phyloP scores from a whole-genome alignment of 2,797 vertebrate species.

The Toxotes lorentzi region DNA sequence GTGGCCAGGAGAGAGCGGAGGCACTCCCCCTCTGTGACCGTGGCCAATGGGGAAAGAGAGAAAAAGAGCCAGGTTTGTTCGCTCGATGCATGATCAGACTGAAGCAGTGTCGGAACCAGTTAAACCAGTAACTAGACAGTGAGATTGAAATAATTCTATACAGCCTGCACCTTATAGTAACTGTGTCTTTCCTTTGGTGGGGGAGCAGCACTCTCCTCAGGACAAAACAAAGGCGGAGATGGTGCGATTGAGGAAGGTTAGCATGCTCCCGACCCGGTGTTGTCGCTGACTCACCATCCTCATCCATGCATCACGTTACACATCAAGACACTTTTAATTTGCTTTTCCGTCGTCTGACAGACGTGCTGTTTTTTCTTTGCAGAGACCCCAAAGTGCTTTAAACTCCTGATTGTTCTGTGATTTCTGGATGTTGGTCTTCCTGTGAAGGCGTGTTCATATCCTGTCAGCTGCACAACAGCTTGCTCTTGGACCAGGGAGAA shows the following conservation, averaged over 20 bases:
- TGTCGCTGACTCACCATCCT: conserved; percentile 33
- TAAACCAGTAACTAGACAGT: neutral
- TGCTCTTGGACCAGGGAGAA: neutral
- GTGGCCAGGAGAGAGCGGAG: conserved; percentile 87
- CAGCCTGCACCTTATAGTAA: conserved; percentile 9
- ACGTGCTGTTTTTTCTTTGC: neutral
- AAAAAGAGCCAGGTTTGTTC: conserved; percentile 93
- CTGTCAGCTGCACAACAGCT: conserved; percentile 27
- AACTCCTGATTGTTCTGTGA: conserved; percentile 27
- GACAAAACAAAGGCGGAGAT: conserved; percentile 88
- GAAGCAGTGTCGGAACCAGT: neutral
- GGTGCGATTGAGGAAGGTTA: conserved; percentile 98
- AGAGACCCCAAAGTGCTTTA: conserved; percentile 74
- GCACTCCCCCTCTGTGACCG: conserved; percentile 85
- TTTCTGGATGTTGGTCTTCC: conserved; percentile 44
- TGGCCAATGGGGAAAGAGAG: conserved; percentile 86
- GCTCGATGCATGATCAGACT: conserved; percentile 47
- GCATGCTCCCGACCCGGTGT: conserved; percentile 53
- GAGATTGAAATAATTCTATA: neutral
- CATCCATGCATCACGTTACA: conserved; percentile 51
- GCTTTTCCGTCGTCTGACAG: conserved; percentile 5
- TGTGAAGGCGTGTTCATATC: conserved; percentile 28
- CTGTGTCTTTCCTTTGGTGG: conserved; percentile 69
- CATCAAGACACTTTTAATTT: conserved; percentile 15
- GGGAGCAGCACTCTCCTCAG: conserved; percentile 88